Evolutionary conservation across 2,797 vertebrate species (phyloP), one percentile per base, ranked within the genome.

Genomic region (Sebastes taczanowskii): DNA sequence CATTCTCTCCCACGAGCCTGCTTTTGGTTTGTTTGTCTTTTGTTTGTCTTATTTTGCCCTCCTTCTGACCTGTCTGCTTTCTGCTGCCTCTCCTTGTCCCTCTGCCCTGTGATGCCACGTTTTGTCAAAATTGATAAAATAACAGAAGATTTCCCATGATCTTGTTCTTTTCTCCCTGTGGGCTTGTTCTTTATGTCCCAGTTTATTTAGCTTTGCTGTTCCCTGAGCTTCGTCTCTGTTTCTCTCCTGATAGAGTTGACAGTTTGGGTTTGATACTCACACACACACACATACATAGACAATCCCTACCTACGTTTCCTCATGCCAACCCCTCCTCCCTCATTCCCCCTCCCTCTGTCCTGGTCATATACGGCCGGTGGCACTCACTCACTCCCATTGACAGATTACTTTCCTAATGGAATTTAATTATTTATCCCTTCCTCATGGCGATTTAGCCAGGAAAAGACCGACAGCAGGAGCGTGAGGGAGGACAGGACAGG

Each of bases 381-480:
- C 90, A 90, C 86, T 93, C 91, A 94, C 93, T 95, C 95, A 94
- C 77, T 95, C 94, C 93, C 88, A 93, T 93, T 96, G 95, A 96
- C 95, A 94, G 95, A 96, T 96, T 95, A 96, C 94, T 93, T 92
- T 94, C 92, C 94, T 96, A 96, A 96, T 96, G 95, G 95, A 96
- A 96, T 96, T 96, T 96, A 96, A 96, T 96, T 95, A 96, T 96
- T 96, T 93, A 96, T 93, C 90, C 86, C 89, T 94, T 95, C 95
- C 95, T 95, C 77, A 29, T 94, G 94, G 94, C 92, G 78, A 94
- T 95, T 94, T 94, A 89, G 91, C 94, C 90, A 91, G 89, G 94
- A 95, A 95, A 95, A 94, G 94, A 94, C 89, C 84, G 88, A 91
- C 89, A 89, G 88, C 63, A 74, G 82, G 86, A 86, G 88, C 81